phyloP scores from a whole-genome alignment of 2,113 vertebrate species.

The Choloepus hoffmanni region DNA sequence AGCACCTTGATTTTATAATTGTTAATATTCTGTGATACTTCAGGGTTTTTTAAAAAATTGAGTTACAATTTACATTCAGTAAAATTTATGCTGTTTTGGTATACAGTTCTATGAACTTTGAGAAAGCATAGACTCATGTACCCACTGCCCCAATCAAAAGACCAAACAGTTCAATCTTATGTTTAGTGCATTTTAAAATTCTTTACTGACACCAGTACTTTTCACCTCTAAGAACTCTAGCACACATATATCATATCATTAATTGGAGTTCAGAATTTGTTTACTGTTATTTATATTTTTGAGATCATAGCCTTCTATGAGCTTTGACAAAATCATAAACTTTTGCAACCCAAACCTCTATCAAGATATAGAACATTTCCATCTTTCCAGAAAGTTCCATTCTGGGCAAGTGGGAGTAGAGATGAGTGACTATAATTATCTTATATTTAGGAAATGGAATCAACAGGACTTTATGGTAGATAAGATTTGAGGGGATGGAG shows the following conservation, averaged over 20 bases:
- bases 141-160: neutral
- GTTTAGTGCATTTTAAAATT: neutral
- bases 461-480: neutral
- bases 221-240: neutral
- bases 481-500: neutral
- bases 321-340: neutral
- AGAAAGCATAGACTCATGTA: neutral
- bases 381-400: neutral
- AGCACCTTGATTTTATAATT: neutral
- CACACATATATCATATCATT: neutral
- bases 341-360: neutral
- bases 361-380: neutral
- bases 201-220: neutral
- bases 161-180: neutral
- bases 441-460: neutral
- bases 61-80: neutral
- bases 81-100: neutral
- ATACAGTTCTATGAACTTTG: neutral
- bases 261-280: neutral
- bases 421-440: neutral
- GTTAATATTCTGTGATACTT: neutral
- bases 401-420: neutral
- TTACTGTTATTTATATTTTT: neutral
- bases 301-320: neutral
- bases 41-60: neutral